Percentiles rank a stretch among this genome's conserved stretches.
phyloP scores from a whole-genome alignment of 2,797 vertebrate genomes.

The Gymnopithys bicolor region DNA sequence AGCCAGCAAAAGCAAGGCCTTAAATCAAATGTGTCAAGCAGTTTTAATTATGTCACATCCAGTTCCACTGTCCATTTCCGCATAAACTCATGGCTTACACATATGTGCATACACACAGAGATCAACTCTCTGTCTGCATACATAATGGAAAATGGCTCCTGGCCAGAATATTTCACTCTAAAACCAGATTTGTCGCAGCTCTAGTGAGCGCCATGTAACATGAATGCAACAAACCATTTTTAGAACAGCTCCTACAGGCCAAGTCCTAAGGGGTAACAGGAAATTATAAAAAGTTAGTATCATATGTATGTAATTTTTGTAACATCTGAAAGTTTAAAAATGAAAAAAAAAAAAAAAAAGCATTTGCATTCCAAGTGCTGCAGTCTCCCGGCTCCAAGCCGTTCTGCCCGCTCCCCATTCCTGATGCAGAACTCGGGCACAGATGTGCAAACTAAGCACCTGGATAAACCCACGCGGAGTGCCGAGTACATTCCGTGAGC shows the following conservation, averaged over 20 bases:
- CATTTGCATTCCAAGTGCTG: not conserved
- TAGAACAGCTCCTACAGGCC: not conserved
- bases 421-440: not conserved
- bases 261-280: not conserved
- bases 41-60: not conserved
- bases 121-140: not conserved
- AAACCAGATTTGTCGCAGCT: not conserved
- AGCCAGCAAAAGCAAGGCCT: slow-evolving; percentile 47
- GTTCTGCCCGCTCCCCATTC: not conserved
- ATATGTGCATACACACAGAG: not conserved
- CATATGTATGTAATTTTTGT: not conserved
- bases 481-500: not conserved
- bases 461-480: not conserved
- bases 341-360: rapidly evolving
- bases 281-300: not conserved
- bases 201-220: not conserved
- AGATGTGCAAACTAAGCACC: not conserved
- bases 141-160: not conserved
- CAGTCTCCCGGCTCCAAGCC: not conserved
- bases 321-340: not conserved
- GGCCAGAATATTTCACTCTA: not conserved
- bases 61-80: slow-evolving; percentile 44
- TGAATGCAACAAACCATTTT: not conserved
- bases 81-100: not conserved
- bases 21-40: not conserved